Evolutionary conservation across 2,888 invertebrate genomes (phyloP).

Genomic region (Cinara cedri): DNA sequence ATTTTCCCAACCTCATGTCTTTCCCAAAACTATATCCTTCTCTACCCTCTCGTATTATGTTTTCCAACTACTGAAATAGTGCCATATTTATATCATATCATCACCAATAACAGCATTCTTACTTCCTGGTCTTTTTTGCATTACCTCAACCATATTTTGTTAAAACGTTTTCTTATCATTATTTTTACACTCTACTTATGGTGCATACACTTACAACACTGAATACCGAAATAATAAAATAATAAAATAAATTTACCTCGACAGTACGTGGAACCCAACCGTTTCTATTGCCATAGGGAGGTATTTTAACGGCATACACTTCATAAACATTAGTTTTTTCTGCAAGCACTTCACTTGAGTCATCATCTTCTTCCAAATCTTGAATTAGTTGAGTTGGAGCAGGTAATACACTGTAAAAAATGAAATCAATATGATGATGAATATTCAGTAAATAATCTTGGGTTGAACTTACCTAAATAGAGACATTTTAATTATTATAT

Average conservation of each 20-base stretch:
- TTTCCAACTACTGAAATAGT: too few species aligned
- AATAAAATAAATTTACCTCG: conserved; percentile 65
- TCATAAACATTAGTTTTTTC: conserved; percentile 71
- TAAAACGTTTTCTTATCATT: too few species aligned
- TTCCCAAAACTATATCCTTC: too few species aligned
- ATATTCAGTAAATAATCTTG: not conserved
- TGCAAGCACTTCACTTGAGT: conserved; percentile 66
- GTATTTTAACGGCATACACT: conserved; percentile 80
- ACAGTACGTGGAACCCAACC: conserved; percentile 90
- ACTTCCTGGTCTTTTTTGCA: too few species aligned
- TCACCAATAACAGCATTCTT: too few species aligned
- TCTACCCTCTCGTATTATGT: too few species aligned
- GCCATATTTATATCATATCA: too few species aligned
- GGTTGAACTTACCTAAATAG: conserved; percentile 34
- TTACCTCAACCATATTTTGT: too few species aligned
- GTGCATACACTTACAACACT: too few species aligned
- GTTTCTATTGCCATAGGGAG: conserved; percentile 92
- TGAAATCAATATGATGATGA: not conserved
- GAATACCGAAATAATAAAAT: too few species aligned
- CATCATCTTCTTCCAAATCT: conserved; percentile 82
- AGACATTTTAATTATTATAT: conserved; percentile 9
- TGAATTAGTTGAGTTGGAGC: conserved; percentile 84
- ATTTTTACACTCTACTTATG: too few species aligned
- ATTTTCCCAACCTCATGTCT: too few species aligned
- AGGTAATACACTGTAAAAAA: conserved; percentile 76